These are phyloP conservation scores for Lasioglossum morio DNA, from an alignment of 2,888 invertebrate species.

Conservation along the genomic window DNA sequence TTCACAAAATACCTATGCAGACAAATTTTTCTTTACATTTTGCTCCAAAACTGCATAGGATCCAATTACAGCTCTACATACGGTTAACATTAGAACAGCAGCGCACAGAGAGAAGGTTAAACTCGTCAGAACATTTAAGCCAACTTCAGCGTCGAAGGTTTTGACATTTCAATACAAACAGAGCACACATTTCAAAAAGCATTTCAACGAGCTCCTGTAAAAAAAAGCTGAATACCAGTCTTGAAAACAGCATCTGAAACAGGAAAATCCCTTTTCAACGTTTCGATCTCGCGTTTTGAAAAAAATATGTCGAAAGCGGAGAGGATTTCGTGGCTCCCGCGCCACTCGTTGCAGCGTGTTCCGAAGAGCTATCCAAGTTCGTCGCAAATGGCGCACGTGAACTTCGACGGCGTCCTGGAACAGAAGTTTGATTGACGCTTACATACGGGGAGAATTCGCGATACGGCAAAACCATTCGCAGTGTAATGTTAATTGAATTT, in stretches of 20 bases:
- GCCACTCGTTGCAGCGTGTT: neutral
- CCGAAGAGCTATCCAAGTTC: constrained; percentile 25
- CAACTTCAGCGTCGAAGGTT: neutral
- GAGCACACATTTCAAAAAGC: neutral
- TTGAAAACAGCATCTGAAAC: neutral
- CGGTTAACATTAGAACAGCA: no score
- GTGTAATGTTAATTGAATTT: constrained; percentile 66
- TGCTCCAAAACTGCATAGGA: no score
- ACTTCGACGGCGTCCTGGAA: neutral
- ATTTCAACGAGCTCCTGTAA: neutral
- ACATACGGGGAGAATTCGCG: constrained; percentile 1
- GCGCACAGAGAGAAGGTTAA: neutral
- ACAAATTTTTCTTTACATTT: no score
- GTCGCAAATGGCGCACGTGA: constrained; percentile 13
- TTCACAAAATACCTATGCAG: no score
- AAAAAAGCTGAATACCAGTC: neutral
- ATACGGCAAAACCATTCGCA: constrained; percentile 19
- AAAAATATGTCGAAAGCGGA: constrained; percentile 2
- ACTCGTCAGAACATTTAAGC: neutral
- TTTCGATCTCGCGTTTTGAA: neutral
- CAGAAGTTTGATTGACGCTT: constrained; percentile 41
- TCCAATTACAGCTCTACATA: no score
- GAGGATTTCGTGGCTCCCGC: neutral
- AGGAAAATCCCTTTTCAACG: neutral
- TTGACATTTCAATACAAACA: neutral